Percentiles rank a stretch among this genome's conserved stretches.
These are phyloP conservation scores for Chondrosia reniformis DNA, from an alignment of 37 sponge, comb jelly and placozoan species.

Conservation along the genomic window DNA sequence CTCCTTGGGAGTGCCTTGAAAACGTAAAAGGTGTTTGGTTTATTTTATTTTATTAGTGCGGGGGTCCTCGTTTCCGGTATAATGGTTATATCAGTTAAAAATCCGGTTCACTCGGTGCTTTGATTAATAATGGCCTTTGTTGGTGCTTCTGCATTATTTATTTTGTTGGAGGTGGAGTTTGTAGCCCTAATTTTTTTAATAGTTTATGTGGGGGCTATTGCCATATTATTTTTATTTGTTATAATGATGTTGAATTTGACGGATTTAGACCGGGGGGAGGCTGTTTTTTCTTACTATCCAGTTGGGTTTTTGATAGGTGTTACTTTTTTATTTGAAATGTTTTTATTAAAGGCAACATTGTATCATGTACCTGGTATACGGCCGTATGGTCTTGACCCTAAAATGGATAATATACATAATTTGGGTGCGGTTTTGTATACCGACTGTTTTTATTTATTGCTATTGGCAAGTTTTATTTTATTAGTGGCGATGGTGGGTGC, in stretches of 20 bases:
- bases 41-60: constrained; percentile 61
- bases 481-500: constrained; percentile 83
- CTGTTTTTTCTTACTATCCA: constrained; percentile 59
- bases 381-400: too few relatives aligned
- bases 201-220: constrained; percentile 78
- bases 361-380: neutral
- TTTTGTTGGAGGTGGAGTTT: constrained; percentile 68
- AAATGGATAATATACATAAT: constrained; percentile 68
- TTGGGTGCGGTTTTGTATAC: constrained; percentile 74
- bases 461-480: constrained; percentile 83
- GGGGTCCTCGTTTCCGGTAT: constrained; percentile 58
- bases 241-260: constrained; percentile 84
- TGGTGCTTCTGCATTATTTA: constrained; percentile 67
- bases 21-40: constrained; percentile 31
- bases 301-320: constrained; percentile 64
- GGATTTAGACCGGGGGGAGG: constrained; percentile 38
- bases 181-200: constrained; percentile 69
- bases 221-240: constrained; percentile 80
- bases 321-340: constrained; percentile 58
- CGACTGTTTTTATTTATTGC: constrained; percentile 71
- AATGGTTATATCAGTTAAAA: constrained; percentile 73
- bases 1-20: constrained; percentile 50
- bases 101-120: constrained; percentile 76
- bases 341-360: too few relatives aligned
- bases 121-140: constrained; percentile 65